Conservation (phyloP, 2,888 invertebrate genomes). For the Ophion slaviceki region DNA sequence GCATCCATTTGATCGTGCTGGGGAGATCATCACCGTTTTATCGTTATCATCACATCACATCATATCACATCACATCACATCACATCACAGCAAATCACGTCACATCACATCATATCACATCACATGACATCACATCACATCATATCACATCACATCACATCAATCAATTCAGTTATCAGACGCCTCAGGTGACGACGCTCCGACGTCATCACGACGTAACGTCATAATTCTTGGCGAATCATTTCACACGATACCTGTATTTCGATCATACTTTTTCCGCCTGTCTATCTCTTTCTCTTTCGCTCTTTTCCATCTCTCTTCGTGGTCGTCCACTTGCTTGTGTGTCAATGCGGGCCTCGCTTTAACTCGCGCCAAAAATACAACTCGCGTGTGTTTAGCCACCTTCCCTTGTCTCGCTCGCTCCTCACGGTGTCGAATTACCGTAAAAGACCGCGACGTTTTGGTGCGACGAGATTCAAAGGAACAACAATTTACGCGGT, state of each 20-base stretch:
- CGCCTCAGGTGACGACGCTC: background rate
- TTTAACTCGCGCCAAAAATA: conserved; percentile 75
- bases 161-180: background rate
- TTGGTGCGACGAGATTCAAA: conserved; percentile 15
- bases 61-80: too few species aligned
- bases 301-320: conserved; percentile 2
- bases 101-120: too few species aligned
- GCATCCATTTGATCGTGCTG: background rate
- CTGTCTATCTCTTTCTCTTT: conserved; percentile 2
- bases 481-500: conserved; percentile 31
- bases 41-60: background rate
- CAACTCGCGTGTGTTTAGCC: conserved; percentile 69
- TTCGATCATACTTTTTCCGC: background rate
- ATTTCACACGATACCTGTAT: background rate
- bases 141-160: too few species aligned
- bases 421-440: conserved; percentile 74
- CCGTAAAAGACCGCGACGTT: conserved; percentile 49
- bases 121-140: too few species aligned
- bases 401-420: conserved; percentile 56
- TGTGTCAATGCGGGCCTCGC: conserved; percentile 57
- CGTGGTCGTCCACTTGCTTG: conserved; percentile 30
- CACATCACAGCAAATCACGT: too few species aligned
- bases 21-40: background rate
- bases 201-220: conserved; percentile 17
- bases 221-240: conserved; percentile 39